Conservation (phyloP, 2,113 vertebrate species). For the Tupaia chinensis region DNA sequence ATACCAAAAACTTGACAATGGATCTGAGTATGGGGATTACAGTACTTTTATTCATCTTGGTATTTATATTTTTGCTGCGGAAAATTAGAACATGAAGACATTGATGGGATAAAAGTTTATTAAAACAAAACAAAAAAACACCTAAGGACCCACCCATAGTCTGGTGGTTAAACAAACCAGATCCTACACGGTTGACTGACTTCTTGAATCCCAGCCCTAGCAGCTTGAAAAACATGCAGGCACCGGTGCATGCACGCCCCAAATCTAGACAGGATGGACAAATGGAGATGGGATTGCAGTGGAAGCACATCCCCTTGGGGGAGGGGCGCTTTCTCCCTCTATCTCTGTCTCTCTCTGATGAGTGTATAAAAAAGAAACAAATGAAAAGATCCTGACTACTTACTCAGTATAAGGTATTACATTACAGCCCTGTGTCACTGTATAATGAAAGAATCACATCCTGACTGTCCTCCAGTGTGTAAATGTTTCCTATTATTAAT, state of each 20-base stretch:
- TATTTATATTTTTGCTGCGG: constrained; percentile 5
- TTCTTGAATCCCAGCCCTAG: too few species aligned
- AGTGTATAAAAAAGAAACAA: too few species aligned
- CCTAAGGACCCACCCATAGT: too few species aligned
- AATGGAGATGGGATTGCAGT: too few species aligned
- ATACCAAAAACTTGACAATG: constrained; percentile 13
- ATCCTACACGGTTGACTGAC: too few species aligned
- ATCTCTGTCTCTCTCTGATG: too few species aligned
- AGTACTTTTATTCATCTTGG: not conserved
- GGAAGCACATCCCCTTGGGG: too few species aligned
- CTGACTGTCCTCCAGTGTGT: not conserved
- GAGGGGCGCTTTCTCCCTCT: too few species aligned
- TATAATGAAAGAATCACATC: not conserved
- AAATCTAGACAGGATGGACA: too few species aligned
- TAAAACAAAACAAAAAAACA: not conserved
- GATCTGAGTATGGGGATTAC: not conserved
- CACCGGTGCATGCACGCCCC: too few species aligned
- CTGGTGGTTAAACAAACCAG: too few species aligned
- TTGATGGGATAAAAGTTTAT: not conserved
- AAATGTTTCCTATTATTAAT: constrained; percentile 16
- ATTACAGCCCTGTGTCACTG: not conserved
- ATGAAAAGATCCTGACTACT: not conserved
- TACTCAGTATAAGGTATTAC: constrained; percentile 2
- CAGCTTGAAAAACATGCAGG: too few species aligned
- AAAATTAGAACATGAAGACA: constrained; percentile 55